Conservation (phyloP, 2,113 vertebrate species). For the Antennarius striatus region DNA sequence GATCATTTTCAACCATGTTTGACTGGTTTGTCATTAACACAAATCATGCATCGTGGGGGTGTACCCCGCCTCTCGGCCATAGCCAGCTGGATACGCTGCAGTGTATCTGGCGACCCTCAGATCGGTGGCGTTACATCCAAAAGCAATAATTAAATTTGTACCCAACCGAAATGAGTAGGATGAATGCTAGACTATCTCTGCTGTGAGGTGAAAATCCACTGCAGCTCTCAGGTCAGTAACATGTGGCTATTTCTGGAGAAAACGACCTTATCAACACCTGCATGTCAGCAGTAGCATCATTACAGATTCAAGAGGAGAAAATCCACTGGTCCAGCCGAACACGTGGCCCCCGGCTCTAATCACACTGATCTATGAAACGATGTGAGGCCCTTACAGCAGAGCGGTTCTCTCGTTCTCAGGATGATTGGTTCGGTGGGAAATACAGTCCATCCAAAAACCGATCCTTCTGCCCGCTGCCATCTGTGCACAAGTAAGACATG, state of each 20-base stretch:
- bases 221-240: constrained; percentile 37
- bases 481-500: constrained; percentile 47
- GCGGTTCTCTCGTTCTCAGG: constrained; percentile 7
- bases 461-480: constrained; percentile 64
- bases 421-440: constrained; percentile 32
- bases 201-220: constrained; percentile 38
- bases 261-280: constrained; percentile 63
- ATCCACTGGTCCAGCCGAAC: constrained; percentile 40
- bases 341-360: constrained; percentile 52
- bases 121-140: too few species aligned
- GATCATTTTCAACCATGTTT: too few species aligned
- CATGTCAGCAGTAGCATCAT: constrained; percentile 62
- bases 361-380: constrained; percentile 39
- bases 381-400: constrained; percentile 22
- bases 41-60: too few species aligned
- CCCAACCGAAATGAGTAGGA: too few species aligned
- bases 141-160: too few species aligned
- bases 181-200: constrained; percentile 5
- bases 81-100: too few species aligned
- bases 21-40: too few species aligned
- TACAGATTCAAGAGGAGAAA: constrained; percentile 41
- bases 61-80: too few species aligned
- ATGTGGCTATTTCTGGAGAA: constrained; percentile 62
- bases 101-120: too few species aligned
- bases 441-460: constrained; percentile 48